Percentiles rank a stretch among this genome's conserved stretches.
Evolutionary conservation across 2,888 invertebrate genomes (phyloP).

Genomic region (Eledona agricola): DNA sequence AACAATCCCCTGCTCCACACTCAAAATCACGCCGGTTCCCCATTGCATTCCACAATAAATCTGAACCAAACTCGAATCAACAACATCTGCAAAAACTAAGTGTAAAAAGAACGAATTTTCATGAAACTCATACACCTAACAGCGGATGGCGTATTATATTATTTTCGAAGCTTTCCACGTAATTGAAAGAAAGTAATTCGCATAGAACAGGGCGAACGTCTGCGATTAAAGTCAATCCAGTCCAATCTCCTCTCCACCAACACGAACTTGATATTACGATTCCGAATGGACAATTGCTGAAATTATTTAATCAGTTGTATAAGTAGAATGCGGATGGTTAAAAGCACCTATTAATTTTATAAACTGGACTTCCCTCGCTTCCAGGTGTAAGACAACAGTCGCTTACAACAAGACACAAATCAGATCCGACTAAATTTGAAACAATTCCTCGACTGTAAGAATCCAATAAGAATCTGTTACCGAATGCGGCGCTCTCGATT

Average conservation of each 20-base stretch:
- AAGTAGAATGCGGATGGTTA: too few species aligned
- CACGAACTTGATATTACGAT: slow-evolving; percentile 68
- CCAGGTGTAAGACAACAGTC: slow-evolving; percentile 69
- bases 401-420: slow-evolving; percentile 66
- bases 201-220: slow-evolving; percentile 62
- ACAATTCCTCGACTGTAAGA: slow-evolving; percentile 68
- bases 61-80: slow-evolving; percentile 66
- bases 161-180: neutral
- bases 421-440: slow-evolving; percentile 67
- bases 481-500: slow-evolving; percentile 58
- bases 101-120: slow-evolving; percentile 1
- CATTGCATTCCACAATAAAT: slow-evolving; percentile 69
- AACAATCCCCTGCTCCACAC: slow-evolving; percentile 63
- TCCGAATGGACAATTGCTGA: slow-evolving; percentile 59
- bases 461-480: slow-evolving; percentile 66
- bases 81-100: slow-evolving; percentile 56
- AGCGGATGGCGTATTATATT: neutral
- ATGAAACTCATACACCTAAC: neutral
- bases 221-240: slow-evolving; percentile 69
- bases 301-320: too few species aligned
- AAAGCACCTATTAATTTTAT: slow-evolving; percentile 43
- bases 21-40: slow-evolving; percentile 70
- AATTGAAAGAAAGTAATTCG: slow-evolving; percentile 31
- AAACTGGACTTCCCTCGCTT: slow-evolving; percentile 71
- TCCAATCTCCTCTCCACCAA: slow-evolving; percentile 72